These are phyloP conservation scores for Euzophera pinguis DNA, from an alignment of 2,888 invertebrate genomes.

Conservation along the genomic window DNA sequence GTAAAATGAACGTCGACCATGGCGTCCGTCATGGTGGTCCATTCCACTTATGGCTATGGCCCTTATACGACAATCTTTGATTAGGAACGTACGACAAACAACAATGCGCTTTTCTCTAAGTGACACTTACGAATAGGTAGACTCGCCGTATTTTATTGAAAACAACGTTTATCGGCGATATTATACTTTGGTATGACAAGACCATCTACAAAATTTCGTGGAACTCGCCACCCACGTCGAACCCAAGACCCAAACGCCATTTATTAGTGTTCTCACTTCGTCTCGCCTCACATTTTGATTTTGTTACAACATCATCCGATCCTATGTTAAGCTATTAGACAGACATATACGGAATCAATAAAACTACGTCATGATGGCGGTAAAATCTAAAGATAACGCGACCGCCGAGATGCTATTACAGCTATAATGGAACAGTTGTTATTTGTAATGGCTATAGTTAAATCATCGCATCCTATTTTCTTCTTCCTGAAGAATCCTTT, in stretches of 20 bases:
- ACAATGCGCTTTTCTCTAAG: constrained; percentile 16
- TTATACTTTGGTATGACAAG: constrained; percentile 31
- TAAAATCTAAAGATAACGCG: constrained; percentile 4
- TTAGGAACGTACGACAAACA: not conserved
- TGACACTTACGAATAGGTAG: constrained; percentile 30
- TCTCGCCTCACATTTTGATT: constrained; percentile 26
- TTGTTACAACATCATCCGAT: constrained; percentile 34
- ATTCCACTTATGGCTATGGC: not conserved
- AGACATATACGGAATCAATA: not conserved
- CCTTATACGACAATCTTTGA: too few species aligned
- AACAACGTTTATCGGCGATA: constrained; percentile 50
- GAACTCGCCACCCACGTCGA: constrained; percentile 72
- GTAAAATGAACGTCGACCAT: not conserved
- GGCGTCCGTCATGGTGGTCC: constrained; percentile 8
- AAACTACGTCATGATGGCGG: not conserved
- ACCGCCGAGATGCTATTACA: not conserved
- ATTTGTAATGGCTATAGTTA: constrained; percentile 16
- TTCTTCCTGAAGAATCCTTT: constrained; percentile 48
- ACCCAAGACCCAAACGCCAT: constrained; percentile 21
- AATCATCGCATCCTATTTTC: constrained; percentile 32
- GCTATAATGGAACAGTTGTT: constrained; percentile 14
- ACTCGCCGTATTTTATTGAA: constrained; percentile 38
- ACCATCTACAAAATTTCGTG: constrained; percentile 61
- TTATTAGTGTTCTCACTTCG: not conserved
- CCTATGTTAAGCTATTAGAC: not conserved